Evolutionary conservation across 2,797 vertebrate genomes (phyloP).

Genomic region (Paguma larvata): DNA sequence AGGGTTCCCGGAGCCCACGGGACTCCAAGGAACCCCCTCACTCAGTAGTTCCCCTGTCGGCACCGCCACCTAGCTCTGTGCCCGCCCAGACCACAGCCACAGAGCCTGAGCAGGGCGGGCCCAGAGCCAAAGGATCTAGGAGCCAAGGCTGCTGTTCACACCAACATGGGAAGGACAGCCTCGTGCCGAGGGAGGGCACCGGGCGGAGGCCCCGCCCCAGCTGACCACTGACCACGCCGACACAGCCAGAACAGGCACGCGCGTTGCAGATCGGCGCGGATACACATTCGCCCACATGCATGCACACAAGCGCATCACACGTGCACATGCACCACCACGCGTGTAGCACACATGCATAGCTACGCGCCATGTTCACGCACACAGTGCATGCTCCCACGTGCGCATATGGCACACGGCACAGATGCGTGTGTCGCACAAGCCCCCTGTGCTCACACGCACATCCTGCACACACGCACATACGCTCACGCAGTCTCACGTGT

Average conservation of each 20-base stretch:
- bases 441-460: background rate
- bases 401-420: background rate
- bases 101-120: background rate
- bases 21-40: constrained; percentile 91
- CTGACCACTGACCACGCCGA: background rate
- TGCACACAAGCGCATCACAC: background rate
- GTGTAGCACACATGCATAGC: too few relatives aligned
- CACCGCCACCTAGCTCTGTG: background rate
- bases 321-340: background rate
- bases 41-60: constrained; percentile 96
- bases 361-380: too few relatives aligned
- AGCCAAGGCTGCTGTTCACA: background rate
- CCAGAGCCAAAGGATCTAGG: background rate
- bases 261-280: background rate
- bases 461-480: constrained; percentile 22
- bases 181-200: background rate
- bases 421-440: too few relatives aligned
- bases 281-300: background rate
- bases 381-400: background rate
- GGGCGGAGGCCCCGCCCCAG: background rate
- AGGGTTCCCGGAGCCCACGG: constrained; percentile 94
- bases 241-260: background rate
- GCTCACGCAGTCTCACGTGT: background rate
- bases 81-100: background rate
- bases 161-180: background rate